Evolutionary conservation across 2,113 vertebrate genomes (phyloP).

Genomic region (Dipodomys stephensi): DNA sequence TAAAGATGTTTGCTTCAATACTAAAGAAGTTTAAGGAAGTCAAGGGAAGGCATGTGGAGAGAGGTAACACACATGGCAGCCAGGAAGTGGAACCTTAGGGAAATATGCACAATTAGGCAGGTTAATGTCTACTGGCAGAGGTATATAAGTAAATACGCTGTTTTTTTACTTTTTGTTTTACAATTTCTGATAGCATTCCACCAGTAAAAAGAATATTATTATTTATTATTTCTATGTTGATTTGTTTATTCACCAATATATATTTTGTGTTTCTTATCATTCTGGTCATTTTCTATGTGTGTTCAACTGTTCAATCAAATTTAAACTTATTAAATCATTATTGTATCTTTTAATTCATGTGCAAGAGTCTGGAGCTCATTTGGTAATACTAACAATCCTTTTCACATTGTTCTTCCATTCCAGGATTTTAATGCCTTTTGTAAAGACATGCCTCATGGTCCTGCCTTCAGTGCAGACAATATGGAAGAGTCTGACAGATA

Average conservation of each 20-base stretch:
- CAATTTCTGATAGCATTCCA: not conserved
- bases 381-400: slow-evolving; percentile 42
- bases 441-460: slow-evolving; percentile 92
- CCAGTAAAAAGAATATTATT: slow-evolving; percentile 20
- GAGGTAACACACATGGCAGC: not conserved
- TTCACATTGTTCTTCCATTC: slow-evolving; percentile 51
- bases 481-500: slow-evolving; percentile 92
- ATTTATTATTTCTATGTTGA: not conserved
- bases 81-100: slow-evolving; percentile 14
- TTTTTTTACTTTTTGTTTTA: slow-evolving; percentile 36
- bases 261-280: slow-evolving; percentile 15
- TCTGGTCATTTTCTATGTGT: not conserved
- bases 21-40: not conserved
- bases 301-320: not conserved
- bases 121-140: slow-evolving; percentile 34
- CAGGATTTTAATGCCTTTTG: slow-evolving; percentile 95
- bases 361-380: not conserved
- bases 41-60: not conserved
- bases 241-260: slow-evolving; percentile 3
- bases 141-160: not conserved
- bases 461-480: slow-evolving; percentile 91
- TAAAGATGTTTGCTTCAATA: slow-evolving; percentile 1
- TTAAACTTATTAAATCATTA: not conserved
- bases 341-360: not conserved
- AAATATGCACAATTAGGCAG: not conserved